Percentiles rank a stretch among this genome's conserved stretches.
These are phyloP conservation scores for Drosophila bipectinata DNA, from an alignment of 1,140 invertebrate genomes.

Conservation along the genomic window DNA sequence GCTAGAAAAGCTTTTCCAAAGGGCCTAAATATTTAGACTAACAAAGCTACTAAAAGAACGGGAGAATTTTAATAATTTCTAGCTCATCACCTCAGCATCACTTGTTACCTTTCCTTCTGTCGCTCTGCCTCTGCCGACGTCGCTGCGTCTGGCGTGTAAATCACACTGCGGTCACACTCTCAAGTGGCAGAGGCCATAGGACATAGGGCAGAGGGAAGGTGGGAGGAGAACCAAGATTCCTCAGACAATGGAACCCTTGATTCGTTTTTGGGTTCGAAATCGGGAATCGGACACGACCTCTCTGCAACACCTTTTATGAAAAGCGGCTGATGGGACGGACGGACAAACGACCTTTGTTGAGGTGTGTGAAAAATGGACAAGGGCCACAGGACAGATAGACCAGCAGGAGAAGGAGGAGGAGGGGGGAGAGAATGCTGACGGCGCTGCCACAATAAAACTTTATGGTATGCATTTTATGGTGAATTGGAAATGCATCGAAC, in stretches of 20 bases:
- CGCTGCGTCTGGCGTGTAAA: conserved; percentile 70
- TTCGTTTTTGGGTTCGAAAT: conserved; percentile 60
- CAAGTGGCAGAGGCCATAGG: conserved; percentile 56
- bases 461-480: conserved; percentile 80
- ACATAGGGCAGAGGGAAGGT: conserved; percentile 4
- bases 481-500: conserved; percentile 74
- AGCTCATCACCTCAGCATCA: neutral
- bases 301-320: conserved; percentile 53
- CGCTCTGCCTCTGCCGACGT: conserved; percentile 38
- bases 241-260: conserved; percentile 68
- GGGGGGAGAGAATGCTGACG: conserved; percentile 42
- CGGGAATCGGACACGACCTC: conserved; percentile 43
- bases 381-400: neutral
- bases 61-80: neutral
- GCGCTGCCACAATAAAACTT: conserved; percentile 76
- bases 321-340: conserved; percentile 35
- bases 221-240: conserved; percentile 43
- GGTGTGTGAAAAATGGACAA: conserved; percentile 58
- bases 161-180: conserved; percentile 80
- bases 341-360: conserved; percentile 73
- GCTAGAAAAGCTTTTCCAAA: no score
- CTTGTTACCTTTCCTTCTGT: conserved; percentile 24
- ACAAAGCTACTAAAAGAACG: no score
- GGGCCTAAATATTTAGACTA: no score
- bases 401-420: neutral